Evolutionary conservation across 1,140 invertebrate genomes (phyloP), one percentile per base, ranked within the genome.

Genomic region (Ostrea edulis): DNA sequence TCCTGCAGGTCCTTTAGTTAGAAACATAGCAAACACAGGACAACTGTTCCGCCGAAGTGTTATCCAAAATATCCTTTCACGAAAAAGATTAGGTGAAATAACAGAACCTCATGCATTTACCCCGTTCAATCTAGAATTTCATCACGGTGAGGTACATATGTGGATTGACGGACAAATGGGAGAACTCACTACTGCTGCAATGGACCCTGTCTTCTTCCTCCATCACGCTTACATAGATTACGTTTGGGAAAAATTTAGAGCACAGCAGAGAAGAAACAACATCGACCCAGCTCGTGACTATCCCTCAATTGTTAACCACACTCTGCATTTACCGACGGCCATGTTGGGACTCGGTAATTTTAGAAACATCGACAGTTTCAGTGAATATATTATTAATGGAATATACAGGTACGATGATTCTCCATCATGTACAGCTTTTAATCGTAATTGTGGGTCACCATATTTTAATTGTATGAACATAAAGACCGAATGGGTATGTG

Each of bases 201-300:
- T 93, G 85, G 95, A 95, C 88, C 93, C 93, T 0, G 89, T 95
- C 20, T 95, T 95, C 89, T 95, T 93, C 90, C 82, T 95, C 84
- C 95, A 95, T 89, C 95, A 95, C 88, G 82, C 89, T 22, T 95
- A 94, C 89, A 91, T 95, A 65, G 95, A 95, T 88, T 92, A 91
- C 55, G 68, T 94, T 9, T 94, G 93, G 93, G 92, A 94, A 86
- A 58, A 90, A 54, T 94, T 93, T 85, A 82, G 93, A n/a, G 62
- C 88, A 29, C 93, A 91, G 35, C 91, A 93, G 77, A 91, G 93
- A 11, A 54, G 25, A 12, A 51, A 85, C 0, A 89, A 89, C 9
- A 88, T 91, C 55, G 90, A 93, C 55, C 89, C 90, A 17, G 77
- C 88, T n/a, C 81, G 84, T 0, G 91, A 92, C 81, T 92, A 92